A percentile compares a stretch with the other conserved stretches of the same genome.
Conservation (phyloP, 2,888 invertebrate species). For the Lithophane leautieri region DNA sequence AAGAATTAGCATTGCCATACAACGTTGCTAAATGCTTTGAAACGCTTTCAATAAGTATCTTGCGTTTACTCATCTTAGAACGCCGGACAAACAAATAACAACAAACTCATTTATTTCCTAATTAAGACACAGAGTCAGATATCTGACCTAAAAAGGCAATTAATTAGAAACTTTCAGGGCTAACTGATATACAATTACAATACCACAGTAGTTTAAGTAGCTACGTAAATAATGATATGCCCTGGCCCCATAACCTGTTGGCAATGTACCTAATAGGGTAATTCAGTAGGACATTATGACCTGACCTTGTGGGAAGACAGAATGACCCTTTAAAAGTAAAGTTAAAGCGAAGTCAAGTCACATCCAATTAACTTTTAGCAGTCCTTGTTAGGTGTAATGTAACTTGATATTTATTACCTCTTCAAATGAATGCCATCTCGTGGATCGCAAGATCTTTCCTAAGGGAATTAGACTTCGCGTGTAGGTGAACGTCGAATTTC, state of each 20-base stretch:
- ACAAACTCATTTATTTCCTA: constrained; percentile 3
- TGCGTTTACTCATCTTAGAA: not conserved
- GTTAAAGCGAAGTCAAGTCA: constrained; percentile 8
- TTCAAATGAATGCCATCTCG: constrained; percentile 32
- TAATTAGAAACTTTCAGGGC: not conserved
- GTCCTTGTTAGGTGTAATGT: constrained; percentile 27
- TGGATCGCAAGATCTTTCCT: constrained; percentile 13
- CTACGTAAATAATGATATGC: not conserved
- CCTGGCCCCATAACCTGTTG: not conserved
- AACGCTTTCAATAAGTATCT: not conserved
- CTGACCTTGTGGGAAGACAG: not conserved
- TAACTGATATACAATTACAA: not conserved
- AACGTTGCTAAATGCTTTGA: not conserved
- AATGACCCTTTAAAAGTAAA: not conserved
- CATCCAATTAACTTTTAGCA: constrained; percentile 47
- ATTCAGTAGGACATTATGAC: not conserved
- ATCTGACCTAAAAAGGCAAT: not conserved
- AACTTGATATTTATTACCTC: constrained; percentile 45
- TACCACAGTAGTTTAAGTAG: not conserved
- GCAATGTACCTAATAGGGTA: not conserved
- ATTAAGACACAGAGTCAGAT: not conserved
- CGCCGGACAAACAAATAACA: not conserved
- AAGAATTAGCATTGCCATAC: too few species aligned
- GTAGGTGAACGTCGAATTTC: constrained; percentile 14
- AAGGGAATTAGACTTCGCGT: constrained; percentile 15